Percentiles rank a stretch among this genome's conserved stretches.
Conservation (phyloP, 2,113 vertebrate genomes). For the Hydropotes inermis region DNA sequence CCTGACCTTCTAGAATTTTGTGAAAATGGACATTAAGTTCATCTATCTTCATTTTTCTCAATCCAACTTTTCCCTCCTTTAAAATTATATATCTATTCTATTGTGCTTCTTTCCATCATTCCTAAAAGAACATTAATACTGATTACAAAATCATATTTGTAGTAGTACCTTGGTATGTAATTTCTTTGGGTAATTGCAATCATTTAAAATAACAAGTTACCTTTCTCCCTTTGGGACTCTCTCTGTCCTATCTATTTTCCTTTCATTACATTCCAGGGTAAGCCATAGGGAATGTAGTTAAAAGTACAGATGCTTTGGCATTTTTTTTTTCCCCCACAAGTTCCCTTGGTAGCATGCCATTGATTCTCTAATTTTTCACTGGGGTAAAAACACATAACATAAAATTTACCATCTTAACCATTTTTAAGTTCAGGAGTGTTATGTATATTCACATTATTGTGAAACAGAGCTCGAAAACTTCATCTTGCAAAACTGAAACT, state of each 20-base stretch:
- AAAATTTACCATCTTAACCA: background rate
- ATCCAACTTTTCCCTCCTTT: background rate
- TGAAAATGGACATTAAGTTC: background rate
- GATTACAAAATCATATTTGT: background rate
- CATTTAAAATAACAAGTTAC: background rate
- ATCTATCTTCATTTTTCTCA: background rate
- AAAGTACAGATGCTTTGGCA: background rate
- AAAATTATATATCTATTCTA: background rate
- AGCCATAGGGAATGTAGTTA: background rate
- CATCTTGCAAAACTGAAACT: background rate
- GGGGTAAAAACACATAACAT: background rate
- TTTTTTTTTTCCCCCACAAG: background rate
- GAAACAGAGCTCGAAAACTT: background rate
- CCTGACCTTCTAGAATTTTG: background rate
- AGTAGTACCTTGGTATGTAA: background rate
- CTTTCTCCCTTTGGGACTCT: background rate
- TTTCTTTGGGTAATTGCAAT: background rate
- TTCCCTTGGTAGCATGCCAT: background rate
- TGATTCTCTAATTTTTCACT: background rate
- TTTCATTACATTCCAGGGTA: background rate
- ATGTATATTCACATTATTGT: background rate
- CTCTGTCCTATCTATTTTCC: background rate
- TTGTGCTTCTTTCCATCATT: background rate
- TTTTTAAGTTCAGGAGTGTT: background rate
- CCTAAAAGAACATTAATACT: background rate